Evolutionary conservation across 2,888 invertebrate genomes (phyloP).

Genomic region (Tinea semifulvella): DNA sequence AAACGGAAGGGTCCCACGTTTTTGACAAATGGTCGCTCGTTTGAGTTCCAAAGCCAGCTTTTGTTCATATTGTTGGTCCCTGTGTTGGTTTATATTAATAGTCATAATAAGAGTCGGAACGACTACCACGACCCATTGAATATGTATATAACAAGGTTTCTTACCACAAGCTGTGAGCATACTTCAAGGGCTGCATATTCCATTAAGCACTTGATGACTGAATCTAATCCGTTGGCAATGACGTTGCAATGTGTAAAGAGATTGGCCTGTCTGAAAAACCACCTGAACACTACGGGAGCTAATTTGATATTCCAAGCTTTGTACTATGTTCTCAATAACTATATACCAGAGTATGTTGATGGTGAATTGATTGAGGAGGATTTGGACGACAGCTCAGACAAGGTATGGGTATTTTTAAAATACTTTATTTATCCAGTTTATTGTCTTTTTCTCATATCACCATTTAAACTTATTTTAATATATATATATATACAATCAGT

Average conservation of each 20-base stretch:
- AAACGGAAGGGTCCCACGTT: constrained; percentile 28
- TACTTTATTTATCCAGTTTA: no score
- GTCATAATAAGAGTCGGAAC: neutral
- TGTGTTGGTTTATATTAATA: constrained; percentile 46
- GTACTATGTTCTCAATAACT: constrained; percentile 68
- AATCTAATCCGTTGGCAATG: constrained; percentile 47
- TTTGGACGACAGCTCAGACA: constrained; percentile 38
- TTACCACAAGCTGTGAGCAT: constrained; percentile 70
- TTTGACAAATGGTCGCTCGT: constrained; percentile 27
- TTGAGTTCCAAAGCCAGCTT: constrained; percentile 67
- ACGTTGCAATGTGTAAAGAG: constrained; percentile 64
- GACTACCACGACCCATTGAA: constrained; percentile 61
- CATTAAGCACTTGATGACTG: constrained; percentile 62
- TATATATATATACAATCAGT: no score
- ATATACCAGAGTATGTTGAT: constrained; percentile 36
- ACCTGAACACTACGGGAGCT: constrained; percentile 68
- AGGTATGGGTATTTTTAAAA: no score
- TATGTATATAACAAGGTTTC: constrained; percentile 67
- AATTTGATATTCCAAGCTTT: constrained; percentile 71
- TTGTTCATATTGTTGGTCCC: constrained; percentile 72
- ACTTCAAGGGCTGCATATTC: constrained; percentile 69
- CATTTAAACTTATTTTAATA: no score
- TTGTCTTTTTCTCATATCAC: no score
- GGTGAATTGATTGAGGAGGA: constrained; percentile 28
- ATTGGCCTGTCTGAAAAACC: constrained; percentile 63